phyloP scores from a whole-genome alignment of 2,113 vertebrate species.

The Eretmochelys imbricata region DNA sequence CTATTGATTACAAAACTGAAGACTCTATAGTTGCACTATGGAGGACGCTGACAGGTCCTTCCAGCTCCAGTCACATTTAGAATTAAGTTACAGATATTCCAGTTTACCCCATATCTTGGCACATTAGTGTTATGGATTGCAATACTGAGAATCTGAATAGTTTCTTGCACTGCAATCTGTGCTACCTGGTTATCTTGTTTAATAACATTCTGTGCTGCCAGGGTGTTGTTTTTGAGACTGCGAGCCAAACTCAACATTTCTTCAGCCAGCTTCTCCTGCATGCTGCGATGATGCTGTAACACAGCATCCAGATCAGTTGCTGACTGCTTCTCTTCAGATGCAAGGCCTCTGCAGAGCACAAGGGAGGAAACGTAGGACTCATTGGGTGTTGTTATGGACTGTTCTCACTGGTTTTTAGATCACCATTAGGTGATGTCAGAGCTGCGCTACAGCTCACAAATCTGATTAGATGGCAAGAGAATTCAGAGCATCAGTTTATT shows the following conservation, averaged over 20 bases:
- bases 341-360: constrained; percentile 70
- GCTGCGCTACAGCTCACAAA: not conserved
- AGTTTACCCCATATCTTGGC: not conserved
- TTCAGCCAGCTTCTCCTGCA: constrained; percentile 97
- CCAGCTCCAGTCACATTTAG: not conserved
- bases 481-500: not conserved
- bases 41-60: not conserved
- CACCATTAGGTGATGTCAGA: not conserved
- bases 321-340: constrained; percentile 88
- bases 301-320: constrained; percentile 90
- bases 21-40: not conserved
- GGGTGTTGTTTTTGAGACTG: constrained; percentile 95
- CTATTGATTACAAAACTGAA: not conserved
- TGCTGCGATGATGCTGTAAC: constrained; percentile 90
- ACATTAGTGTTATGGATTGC: not conserved
- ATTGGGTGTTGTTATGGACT: not conserved
- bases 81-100: not conserved
- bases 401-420: not conserved
- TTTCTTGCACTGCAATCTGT: not conserved
- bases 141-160: not conserved
- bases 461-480: not conserved
- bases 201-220: constrained; percentile 96
- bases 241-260: constrained; percentile 95
- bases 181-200: constrained; percentile 97
- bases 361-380: fast-evolving